Base-by-base conservation (phyloP, 2,113 vertebrate species). In the Entomyzon cyanotis region DNA sequence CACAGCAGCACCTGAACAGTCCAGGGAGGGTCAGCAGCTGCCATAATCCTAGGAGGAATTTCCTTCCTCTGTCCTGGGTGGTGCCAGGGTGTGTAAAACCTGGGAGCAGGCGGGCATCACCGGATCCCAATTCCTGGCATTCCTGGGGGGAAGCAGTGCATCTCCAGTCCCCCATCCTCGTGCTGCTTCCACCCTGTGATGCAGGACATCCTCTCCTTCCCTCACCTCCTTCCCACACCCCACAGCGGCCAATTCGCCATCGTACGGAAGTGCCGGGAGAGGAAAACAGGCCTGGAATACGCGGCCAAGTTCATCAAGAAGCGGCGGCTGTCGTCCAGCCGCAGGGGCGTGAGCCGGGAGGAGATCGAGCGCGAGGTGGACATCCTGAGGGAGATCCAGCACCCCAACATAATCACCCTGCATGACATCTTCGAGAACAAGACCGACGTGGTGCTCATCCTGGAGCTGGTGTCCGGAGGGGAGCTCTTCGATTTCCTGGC, bases 241-340 rank as follows among this genome's bases (percentile, higher is more conserved):
- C 7, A 0, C 97, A 99, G 99, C 0, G 99, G 99, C 15, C 99
- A 99, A 97, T 99, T 99, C 14, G 99, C 99, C 11, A 99, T 99
- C 0, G 99, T 99, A 11, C 97, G 99, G 3, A 99, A 99, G 87
- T 99, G 99, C 91, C 98, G 98, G 30, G 99, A 99, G 96, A 99
- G 98, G 95, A 98, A 98, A 71, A 98, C 98, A 0, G 96, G 97
- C 1, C 52, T 97, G 18, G 99, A 99, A 37, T 99, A 99, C 1
- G 99, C 99, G 0, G 99, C 99, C 80, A 99, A 99, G 84, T 99
- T 99, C 98, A 99, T 99, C 97, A 99, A 99, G 98, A 99, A 99
- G 97, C 98, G 99, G 0, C 98, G 99, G 4, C 97, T 99, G 79
- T 99, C 99, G 0, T 99, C 99, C 58, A 99, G 99, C 96, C 98